Base-by-base conservation (phyloP, 2,113 vertebrate species). In the Aphyosemion australe region DNA sequence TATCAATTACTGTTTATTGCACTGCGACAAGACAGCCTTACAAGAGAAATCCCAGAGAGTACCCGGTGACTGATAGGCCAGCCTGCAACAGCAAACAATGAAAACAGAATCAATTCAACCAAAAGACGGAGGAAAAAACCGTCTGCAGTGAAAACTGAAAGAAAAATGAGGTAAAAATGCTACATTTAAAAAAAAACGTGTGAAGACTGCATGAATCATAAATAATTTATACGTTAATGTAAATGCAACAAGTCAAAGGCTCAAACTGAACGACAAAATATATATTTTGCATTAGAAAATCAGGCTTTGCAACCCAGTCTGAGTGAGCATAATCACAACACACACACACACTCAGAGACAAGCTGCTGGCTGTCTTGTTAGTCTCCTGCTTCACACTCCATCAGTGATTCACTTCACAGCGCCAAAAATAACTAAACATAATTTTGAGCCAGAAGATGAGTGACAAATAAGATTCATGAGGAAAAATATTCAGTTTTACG, bases 1-100 rank as follows among this genome's bases (percentile, higher is more conserved):
- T 80, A 73, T 86, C 76, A 71, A 76, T 84, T 79, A 75, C 54
- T 51, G 39, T 72, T 77, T 78, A 84, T 77, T 86, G 65, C 69
- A 39, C 64, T 77, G 69, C 32, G 14, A 82, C 76, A 73, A 50
- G 55, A 66, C 16, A 48, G 63, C n/a, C 78, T 39, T 63, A 49
- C 18, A 49, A 49, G 74, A 85, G 48, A 76, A 64, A 75, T 65
- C 45, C 49, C 65, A 50, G 57, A 11, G 14, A 63, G 66, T 63
- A 18, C 48, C 48, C 37, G 2, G 5, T 70, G 61, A 85, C 54
- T 57, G 71, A 84, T 73, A 43, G 62, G 41, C 48, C 53, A 58
- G 57, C 45, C 39, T 48, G 32, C 21, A 11, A 46, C 16, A 39
- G 20, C 12, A 58, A 26, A 31, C 53, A 56, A 56, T 13, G 31